These are phyloP conservation scores for Trilocha varians DNA, from an alignment of 2,888 invertebrate genomes.

Conservation along the genomic window DNA sequence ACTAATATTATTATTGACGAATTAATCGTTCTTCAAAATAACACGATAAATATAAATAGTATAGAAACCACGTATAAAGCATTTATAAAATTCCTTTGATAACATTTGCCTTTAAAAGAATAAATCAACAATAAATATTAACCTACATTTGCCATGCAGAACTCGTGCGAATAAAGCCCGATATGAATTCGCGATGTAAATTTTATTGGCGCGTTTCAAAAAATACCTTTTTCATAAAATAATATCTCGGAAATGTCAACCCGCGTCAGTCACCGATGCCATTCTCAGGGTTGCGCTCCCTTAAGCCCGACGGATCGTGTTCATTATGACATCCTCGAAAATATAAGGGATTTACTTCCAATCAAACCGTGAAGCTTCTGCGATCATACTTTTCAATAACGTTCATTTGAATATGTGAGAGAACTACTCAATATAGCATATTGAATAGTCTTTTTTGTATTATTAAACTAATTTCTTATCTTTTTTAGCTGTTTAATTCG, in stretches of 20 bases:
- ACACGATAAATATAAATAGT: no score
- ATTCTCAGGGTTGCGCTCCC: slow-evolving; percentile 23
- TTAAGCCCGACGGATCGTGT: slow-evolving; percentile 20
- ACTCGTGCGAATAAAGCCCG: background rate
- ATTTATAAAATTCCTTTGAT: background rate
- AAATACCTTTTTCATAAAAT: slow-evolving; percentile 9
- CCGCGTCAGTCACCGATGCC: slow-evolving; percentile 33
- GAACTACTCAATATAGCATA: background rate
- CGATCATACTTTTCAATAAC: background rate
- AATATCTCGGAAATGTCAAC: slow-evolving; percentile 36
- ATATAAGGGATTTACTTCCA: background rate
- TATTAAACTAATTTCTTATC: background rate
- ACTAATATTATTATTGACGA: no score
- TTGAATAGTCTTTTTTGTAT: background rate
- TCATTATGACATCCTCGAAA: slow-evolving; percentile 23
- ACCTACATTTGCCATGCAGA: background rate
- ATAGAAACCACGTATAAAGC: background rate
- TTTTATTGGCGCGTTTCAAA: background rate
- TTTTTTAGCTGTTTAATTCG: no score
- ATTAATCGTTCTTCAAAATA: no score
- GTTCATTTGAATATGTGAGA: background rate
- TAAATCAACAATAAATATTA: background rate
- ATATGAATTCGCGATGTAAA: background rate
- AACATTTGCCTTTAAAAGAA: background rate
- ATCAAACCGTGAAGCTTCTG: background rate